Percentiles rank a stretch among this genome's conserved stretches.
Evolutionary conservation across 2,797 vertebrate species (phyloP).

Genomic region (Remorina albescens): DNA sequence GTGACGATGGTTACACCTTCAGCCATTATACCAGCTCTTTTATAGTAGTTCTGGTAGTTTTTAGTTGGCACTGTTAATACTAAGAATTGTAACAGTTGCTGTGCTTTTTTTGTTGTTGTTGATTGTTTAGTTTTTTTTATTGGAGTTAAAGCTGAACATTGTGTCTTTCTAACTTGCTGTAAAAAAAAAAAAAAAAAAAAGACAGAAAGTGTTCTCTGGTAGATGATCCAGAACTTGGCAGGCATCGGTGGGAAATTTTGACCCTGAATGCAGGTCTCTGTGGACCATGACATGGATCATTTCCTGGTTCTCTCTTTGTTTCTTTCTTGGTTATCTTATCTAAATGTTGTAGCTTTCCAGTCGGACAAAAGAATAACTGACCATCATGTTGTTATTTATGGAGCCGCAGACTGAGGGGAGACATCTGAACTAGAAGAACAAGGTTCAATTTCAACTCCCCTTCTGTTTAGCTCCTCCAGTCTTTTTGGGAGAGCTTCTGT

Average conservation of each 20-base stretch:
- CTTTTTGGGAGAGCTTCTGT: slow-evolving; percentile 9
- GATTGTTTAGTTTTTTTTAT: too few relatives aligned
- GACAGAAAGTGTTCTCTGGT: background rate
- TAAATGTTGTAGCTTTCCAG: background rate
- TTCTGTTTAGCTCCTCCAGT: slow-evolving; percentile 8
- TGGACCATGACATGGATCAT: slow-evolving; percentile 5
- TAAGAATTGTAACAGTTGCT: too few relatives aligned
- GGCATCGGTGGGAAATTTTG: slow-evolving; percentile 7
- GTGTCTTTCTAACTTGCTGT: background rate
- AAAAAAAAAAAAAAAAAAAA: background rate
- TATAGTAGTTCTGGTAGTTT: too few relatives aligned
- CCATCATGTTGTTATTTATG: background rate
- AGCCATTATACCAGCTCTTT: background rate
- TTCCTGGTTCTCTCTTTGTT: slow-evolving; percentile 31
- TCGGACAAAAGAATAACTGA: background rate
- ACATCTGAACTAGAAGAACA: background rate
- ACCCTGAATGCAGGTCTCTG: background rate
- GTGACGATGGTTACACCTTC: background rate
- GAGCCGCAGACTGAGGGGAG: background rate
- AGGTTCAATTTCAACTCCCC: slow-evolving; percentile 1
- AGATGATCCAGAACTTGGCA: background rate
- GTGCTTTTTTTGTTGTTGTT: too few relatives aligned
- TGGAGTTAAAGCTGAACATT: too few relatives aligned
- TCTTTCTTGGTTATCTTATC: background rate
- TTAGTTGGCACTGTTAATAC: too few relatives aligned